These are phyloP conservation scores for Catamblyrhynchus diadema DNA, from an alignment of 2,797 vertebrate genomes.

Conservation along the genomic window DNA sequence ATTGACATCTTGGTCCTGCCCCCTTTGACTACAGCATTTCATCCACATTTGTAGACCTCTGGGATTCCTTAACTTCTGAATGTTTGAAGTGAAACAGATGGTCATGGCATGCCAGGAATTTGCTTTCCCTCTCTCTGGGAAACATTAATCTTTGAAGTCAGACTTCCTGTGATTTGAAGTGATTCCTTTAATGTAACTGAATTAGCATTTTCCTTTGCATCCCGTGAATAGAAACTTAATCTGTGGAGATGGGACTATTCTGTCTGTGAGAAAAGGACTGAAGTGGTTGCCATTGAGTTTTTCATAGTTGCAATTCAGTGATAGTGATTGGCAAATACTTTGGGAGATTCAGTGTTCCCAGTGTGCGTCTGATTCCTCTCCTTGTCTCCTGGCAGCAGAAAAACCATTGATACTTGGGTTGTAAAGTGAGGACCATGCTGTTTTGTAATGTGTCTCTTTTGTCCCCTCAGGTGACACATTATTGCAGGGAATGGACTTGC, in stretches of 20 bases:
- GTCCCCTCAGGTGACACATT: slow-evolving; percentile 86
- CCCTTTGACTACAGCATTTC: background rate
- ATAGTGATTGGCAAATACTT: background rate
- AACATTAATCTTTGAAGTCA: background rate
- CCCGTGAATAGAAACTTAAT: background rate
- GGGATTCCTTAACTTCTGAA: background rate
- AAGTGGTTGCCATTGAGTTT: background rate
- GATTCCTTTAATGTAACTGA: background rate
- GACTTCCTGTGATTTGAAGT: background rate
- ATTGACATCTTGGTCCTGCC: background rate
- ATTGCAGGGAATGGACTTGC: slow-evolving; percentile 83
- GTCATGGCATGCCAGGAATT: background rate
- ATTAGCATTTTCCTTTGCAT: background rate
- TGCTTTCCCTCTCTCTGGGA: background rate
- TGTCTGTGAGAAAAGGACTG: background rate
- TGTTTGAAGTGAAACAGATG: background rate
- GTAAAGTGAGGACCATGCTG: background rate
- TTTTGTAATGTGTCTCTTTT: background rate
- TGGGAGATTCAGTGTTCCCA: background rate
- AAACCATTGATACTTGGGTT: background rate
- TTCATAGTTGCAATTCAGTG: background rate
- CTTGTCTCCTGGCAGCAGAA: background rate
- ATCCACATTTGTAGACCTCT: background rate
- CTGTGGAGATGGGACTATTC: background rate
- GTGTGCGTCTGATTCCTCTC: background rate